These are phyloP conservation scores for Spheniscus humboldti DNA, from an alignment of 2,797 vertebrate species.

Conservation along the genomic window DNA sequence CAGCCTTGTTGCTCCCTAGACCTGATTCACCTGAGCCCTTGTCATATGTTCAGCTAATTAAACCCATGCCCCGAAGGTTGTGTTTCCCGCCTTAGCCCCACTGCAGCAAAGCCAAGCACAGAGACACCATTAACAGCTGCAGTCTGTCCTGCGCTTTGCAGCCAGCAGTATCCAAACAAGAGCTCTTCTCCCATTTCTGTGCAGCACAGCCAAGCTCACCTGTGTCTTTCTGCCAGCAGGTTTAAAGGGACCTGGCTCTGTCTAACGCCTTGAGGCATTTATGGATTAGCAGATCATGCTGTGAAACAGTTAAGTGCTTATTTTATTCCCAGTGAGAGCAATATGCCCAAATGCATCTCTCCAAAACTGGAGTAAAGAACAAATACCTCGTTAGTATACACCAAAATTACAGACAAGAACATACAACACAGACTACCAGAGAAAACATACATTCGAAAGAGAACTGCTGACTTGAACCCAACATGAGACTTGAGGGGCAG, in stretches of 20 bases:
- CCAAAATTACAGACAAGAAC: background rate
- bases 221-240: background rate
- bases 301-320: background rate
- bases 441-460: background rate
- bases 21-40: background rate
- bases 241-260: background rate
- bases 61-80: background rate
- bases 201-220: background rate
- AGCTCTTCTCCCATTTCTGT: background rate
- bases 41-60: background rate
- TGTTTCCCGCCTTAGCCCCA: background rate
- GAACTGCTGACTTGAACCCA: background rate
- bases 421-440: background rate
- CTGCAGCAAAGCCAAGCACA: background rate
- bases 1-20: background rate
- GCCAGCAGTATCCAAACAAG: background rate
- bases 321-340: slow-evolving; percentile 51
- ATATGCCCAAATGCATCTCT: slow-evolving; percentile 35
- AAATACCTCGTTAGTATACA: background rate
- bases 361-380: slow-evolving; percentile 30
- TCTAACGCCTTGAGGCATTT: background rate
- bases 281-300: background rate
- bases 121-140: background rate
- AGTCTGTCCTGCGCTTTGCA: background rate
- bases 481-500: background rate